A percentile compares a stretch with the other conserved stretches of the same genome.
Evolutionary conservation across 1,140 invertebrate species (phyloP).

Genomic region (Adoxophyes honmai): DNA sequence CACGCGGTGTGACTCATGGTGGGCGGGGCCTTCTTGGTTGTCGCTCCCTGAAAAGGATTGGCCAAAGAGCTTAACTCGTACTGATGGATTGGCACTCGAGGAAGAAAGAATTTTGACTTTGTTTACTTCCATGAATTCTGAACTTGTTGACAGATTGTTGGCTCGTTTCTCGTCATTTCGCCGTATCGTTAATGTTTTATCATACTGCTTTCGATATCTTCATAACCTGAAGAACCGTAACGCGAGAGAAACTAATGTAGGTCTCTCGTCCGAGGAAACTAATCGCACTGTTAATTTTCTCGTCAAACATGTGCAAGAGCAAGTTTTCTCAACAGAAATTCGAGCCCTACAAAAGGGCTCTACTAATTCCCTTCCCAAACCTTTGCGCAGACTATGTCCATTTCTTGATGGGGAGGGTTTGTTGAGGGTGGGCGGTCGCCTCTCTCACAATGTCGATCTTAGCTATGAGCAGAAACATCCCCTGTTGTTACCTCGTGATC

Average conservation of each 20-base stretch:
- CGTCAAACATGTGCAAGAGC: not conserved
- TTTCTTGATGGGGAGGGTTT: slow-evolving; percentile 8
- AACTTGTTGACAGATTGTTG: not conserved
- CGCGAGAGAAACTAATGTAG: too few species aligned
- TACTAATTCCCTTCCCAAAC: not conserved
- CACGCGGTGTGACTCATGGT: slow-evolving; percentile 20
- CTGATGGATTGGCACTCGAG: not conserved
- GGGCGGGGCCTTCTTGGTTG: not conserved
- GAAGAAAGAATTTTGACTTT: not conserved
- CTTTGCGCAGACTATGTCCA: not conserved
- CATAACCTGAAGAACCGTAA: not conserved
- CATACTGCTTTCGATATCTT: not conserved
- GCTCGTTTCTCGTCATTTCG: not conserved
- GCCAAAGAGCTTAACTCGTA: not conserved
- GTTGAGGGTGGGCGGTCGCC: slow-evolving; percentile 16
- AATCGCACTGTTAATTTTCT: not conserved
- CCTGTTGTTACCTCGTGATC: not conserved
- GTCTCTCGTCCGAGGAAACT: too few species aligned
- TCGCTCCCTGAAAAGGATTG: not conserved
- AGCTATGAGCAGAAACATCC: not conserved
- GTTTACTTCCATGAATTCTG: not conserved
- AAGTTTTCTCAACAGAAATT: not conserved
- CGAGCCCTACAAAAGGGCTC: not conserved
- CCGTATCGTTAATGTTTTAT: not conserved
- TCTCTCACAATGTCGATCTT: not conserved